Base-by-base conservation (phyloP, 2,797 vertebrate species). In the Chiloscyllium punctatum region DNA sequence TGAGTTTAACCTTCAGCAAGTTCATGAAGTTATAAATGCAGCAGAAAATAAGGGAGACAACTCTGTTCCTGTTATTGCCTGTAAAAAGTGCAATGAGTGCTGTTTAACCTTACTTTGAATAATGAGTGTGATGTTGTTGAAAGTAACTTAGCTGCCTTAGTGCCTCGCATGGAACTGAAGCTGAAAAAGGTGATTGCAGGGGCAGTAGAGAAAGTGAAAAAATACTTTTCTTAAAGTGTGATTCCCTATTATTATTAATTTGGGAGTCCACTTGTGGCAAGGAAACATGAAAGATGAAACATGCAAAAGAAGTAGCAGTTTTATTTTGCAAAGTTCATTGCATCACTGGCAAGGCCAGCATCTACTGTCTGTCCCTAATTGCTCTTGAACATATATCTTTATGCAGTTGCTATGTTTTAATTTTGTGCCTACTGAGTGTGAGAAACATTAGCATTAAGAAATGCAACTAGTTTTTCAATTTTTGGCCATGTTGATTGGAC, bases 1-100 rank as follows among this genome's bases (percentile, higher is more conserved):
- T 57, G 27, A 27, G 42, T 95, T 95, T 95, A 77, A 95, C 71
- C 71, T 95, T 95, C 71, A 77, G 94, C 51, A 72, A 94, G 27
- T 30, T 42, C 48, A 30, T 7, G 13, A 94, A 94, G 23, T 25
- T 74, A 27, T 71, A 72, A 95, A 95, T 15, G 48, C 27, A 95
- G 71, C 48, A 74, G 33, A 95, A 95, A 95, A 77, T 74, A 77
- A 15, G 53, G 33, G 5, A 33, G 71, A 27, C 71, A 95, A n/a
- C 8, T 74, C 71, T 57, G 71, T 71, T 18, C 27, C 2, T 51
- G 27, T 74, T 18, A 51, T 37, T 48, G 18, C 69, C 5, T 7
- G 48, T 7, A 69, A 6, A 51, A 1, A 94, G 37, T 74, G 69
- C 33, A 94, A 72, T 16, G 3, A 72, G 13, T 77, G 71, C 48